Evolutionary conservation across 1,140 invertebrate species (phyloP), one percentile per base, ranked within the genome.

Genomic region (Nixonia krombeini): DNA sequence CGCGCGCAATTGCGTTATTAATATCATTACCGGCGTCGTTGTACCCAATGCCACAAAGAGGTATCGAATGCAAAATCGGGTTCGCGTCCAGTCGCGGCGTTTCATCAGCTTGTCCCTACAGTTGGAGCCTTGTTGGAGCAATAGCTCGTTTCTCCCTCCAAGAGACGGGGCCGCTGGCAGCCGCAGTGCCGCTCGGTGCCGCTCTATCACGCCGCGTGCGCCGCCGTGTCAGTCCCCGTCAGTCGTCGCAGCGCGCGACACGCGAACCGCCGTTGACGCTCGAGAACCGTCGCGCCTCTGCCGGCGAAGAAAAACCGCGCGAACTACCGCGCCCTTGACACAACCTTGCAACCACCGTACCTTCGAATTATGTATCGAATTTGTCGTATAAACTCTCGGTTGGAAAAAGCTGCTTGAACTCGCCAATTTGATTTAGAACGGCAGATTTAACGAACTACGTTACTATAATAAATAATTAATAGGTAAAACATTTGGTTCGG

Each of bases 101-200:
- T n/a, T n/a, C n/a, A n/a, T n/a, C n/a, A n/a, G n/a, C 46, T 31
- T 16, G 40, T 35, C 47, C 15, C 12, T 44, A 10, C 12, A 21
- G 46, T 59, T 12, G 28, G n/a, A n/a, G n/a, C n/a, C 33, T 52
- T 26, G 38, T 42, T 8, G 47, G 37, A 56, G 59, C 47, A 64
- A 64, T 64, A 53, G 50, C 46, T 23, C 21, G 28, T 37, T 50
- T 64, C 51, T 64, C 59, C 59, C 59, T 50, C 51, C 51, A 53
- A 42, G 51, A 53, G 44, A 44, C 46, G 51, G 41, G n/a, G n/a
- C n/a, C n/a, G 44, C 41, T 16, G 49, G 46, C n/a, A n/a, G n/a
- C n/a, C n/a, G n/a, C n/a, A n/a, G n/a, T n/a, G n/a, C n/a, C n/a
- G n/a, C 50, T 42, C 45, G 35, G 50, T 62, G 50, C 17, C 29